Base-by-base conservation (phyloP, 2,113 vertebrate genomes). In the Acanthisitta chloris region DNA sequence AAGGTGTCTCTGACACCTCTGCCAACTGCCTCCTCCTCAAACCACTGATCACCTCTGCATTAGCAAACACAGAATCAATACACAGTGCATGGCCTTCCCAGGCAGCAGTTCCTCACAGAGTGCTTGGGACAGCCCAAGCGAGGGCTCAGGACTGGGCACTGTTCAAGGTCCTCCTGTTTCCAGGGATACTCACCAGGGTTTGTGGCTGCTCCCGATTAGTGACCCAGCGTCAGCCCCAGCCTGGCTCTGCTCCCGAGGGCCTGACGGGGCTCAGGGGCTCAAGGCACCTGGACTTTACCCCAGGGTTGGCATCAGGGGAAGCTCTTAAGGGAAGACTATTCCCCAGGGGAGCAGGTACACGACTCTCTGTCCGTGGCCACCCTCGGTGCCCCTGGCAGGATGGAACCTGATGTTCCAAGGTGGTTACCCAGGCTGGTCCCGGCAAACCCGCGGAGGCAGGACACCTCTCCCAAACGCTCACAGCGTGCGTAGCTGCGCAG, bases 321-420 rank as follows among this genome's bases (percentile, higher is more conserved):
- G 21, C 0, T 1, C 18, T 34, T 34, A 61, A 31, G 61, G 51
- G 31, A 17, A n/a, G 23, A 2, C 17, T 1, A 0, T 12, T 57
- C 71, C 76, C 15, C 0, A 3, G 54, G 36, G 13, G 1, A 29
- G 59, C 67, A 54, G 51, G 4, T 0, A 9, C 20, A 1, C 1
- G 71, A 6, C 43, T 38, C 4, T 0, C n/a, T 1, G 1, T 2
- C 18, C 8, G 59, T 0, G 40, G 36, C 58, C 46, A 21, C 14
- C 2, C 34, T 45, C n/a, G 11, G 54, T 10, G 54, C 2, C 2
- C 9, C 31, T 18, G 34, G 77, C 76, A 19, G 4, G 4, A 10
- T 2, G 14, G 45, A 76, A 58, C 2, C 0, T 4, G 69, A 26
- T 21, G 5, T 2, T 24, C 33, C 54, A 4, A 8, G 29, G 71